Percentiles rank a stretch among this genome's conserved stretches.
Evolutionary conservation across 2,797 vertebrate genomes (phyloP).

Genomic region (Alfaro cultratus): DNA sequence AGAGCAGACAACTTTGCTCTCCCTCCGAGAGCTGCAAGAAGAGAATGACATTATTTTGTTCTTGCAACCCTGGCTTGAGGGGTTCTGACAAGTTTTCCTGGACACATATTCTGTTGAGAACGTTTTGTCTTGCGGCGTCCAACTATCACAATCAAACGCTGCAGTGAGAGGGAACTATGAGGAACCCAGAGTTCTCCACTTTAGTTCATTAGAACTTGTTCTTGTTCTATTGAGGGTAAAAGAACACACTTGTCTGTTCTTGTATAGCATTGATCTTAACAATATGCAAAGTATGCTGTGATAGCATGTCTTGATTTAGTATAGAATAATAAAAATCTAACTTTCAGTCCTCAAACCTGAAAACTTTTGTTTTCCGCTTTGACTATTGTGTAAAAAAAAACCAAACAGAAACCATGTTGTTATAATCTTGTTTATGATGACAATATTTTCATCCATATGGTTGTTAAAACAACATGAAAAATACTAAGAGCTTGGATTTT

Average conservation of each 20-base stretch:
- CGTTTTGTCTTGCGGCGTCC: neutral
- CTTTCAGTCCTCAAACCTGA: no score
- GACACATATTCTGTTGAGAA: neutral
- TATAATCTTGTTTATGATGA: no score
- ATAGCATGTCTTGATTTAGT: no score
- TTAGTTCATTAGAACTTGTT: neutral
- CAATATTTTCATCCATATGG: neutral
- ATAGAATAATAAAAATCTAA: no score
- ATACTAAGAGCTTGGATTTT: neutral
- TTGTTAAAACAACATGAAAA: neutral
- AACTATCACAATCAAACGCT: neutral
- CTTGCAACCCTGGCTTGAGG: neutral
- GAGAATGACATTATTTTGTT: neutral
- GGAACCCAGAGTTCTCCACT: neutral
- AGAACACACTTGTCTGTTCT: neutral
- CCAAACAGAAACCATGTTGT: no score
- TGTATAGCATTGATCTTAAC: no score
- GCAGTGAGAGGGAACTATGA: neutral
- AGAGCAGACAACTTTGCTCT: neutral
- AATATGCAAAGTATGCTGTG: no score
- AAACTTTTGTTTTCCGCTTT: no score
- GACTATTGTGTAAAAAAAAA: no score
- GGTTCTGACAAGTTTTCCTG: neutral
- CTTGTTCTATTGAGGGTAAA: neutral
- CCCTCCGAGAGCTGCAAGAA: neutral